These are phyloP conservation scores for Eupithecia subfuscata DNA, from an alignment of 2,888 invertebrate genomes.

Conservation along the genomic window DNA sequence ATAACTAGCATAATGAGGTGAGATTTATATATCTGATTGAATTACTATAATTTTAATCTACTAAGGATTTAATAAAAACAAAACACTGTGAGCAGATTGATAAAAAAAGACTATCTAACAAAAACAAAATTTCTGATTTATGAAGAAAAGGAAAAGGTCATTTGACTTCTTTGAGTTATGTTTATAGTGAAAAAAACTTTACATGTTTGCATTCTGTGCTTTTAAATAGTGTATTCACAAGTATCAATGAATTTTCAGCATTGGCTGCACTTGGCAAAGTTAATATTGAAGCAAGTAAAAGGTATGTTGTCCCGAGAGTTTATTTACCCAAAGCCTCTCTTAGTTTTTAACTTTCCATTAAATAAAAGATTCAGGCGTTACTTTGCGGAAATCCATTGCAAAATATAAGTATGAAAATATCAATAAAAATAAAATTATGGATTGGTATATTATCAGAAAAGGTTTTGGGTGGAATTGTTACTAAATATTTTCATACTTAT, in stretches of 20 bases:
- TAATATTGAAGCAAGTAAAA: constrained; percentile 96
- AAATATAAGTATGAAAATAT: no score
- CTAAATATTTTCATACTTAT: no score
- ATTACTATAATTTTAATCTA: not conserved
- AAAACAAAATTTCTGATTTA: not conserved
- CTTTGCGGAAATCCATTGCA: no score
- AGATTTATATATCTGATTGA: not conserved
- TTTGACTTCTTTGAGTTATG: not conserved
- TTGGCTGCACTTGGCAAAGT: constrained; percentile 96
- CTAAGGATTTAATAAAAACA: not conserved
- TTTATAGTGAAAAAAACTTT: not conserved
- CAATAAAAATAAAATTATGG: no score
- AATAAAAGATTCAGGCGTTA: no score
- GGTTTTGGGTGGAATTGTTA: no score
- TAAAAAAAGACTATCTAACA: not conserved
- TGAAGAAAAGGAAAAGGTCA: not conserved
- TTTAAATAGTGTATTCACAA: not conserved
- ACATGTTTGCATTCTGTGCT: not conserved
- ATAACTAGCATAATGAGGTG: not conserved
- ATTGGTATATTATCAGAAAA: no score
- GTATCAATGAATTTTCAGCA: constrained; percentile 86
- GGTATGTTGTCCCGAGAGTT: constrained; percentile 75
- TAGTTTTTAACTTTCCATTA: not conserved
- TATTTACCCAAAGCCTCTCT: not conserved
- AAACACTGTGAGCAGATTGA: not conserved